Base-by-base conservation (phyloP, 2,888 invertebrate species). In the Catonia carolina region DNA sequence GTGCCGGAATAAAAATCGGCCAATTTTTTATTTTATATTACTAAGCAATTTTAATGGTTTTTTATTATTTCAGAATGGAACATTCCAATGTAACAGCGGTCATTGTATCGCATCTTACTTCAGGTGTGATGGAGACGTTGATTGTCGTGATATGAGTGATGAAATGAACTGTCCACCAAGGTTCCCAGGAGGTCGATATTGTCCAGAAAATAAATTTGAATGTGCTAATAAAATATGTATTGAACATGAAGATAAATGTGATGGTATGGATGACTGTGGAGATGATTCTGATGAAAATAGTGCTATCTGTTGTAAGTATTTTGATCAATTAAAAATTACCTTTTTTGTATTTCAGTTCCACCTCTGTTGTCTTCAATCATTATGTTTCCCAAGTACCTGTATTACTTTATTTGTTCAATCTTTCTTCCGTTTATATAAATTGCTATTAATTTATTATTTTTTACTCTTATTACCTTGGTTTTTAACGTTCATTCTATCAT, bases 261-360 rank as follows among this genome's bases (percentile, higher is more conserved):
- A 97, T 70, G 95, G 94, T 35, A 83, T 85, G 23, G 91, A 95
- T 67, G 95, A 95, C 72, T 96, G 95, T 69, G 89, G 92, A 7
- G 96, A 97, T 70, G 85, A 83, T 31, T 88, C 89, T 0, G 96
- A 96, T 70, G 96, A 97, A 73, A 82, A 84, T 33, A 75, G 85
- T 1, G 76, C 80, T 10, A 82, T 92, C 53, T 95, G 89, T 74
- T 70, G 76, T 75, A 66, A 72, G 77, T 71, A 10, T 17, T 31
- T 35, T 41, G n/a, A 41, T 18, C 10, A 15, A 18, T 41, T 37
- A 37, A 37, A 6, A 37, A 15, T 4, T 37, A 6, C 14, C n/a
- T 6, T 4, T 10, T n/a, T n/a, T n/a, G n/a, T n/a, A n/a, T n/a
- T n/a, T n/a, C n/a, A n/a, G n/a, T n/a, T n/a, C n/a, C n/a, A n/a